A percentile compares a stretch with the other conserved stretches of the same genome.
phyloP scores from a whole-genome alignment of 1,140 invertebrate species.

The Gryllus bimaculatus region DNA sequence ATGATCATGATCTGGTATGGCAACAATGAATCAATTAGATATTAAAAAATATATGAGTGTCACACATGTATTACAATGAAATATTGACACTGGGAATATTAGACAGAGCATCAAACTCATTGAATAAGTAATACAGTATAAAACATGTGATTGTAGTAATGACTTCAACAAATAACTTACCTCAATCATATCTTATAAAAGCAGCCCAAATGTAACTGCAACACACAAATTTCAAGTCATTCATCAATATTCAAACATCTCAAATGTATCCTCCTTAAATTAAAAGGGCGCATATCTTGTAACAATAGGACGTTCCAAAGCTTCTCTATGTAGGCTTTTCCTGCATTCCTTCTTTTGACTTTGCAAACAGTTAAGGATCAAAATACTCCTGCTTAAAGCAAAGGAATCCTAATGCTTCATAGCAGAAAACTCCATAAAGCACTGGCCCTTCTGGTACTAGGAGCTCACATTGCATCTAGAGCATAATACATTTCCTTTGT shows the following conservation, averaged over 20 bases:
- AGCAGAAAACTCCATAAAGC: not conserved
- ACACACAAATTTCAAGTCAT: not conserved
- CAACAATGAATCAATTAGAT: not conserved
- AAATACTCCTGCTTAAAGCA: not conserved
- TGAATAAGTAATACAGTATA: not conserved
- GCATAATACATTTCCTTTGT: conserved; percentile 82
- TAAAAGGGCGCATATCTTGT: not conserved
- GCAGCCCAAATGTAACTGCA: not conserved
- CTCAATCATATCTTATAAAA: conserved; percentile 6
- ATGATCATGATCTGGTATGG: not conserved
- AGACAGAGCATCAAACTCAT: not conserved
- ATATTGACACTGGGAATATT: not conserved
- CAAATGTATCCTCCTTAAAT: not conserved
- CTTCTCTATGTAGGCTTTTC: not conserved
- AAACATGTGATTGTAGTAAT: not conserved
- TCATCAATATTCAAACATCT: not conserved
- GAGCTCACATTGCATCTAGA: conserved; percentile 43
- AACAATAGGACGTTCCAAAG: not conserved
- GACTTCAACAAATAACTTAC: not conserved
- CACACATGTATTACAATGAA: not conserved
- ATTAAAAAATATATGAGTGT: not conserved
- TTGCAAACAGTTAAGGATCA: not conserved
- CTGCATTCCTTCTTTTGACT: not conserved
- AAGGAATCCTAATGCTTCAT: not conserved
- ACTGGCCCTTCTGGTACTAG: not conserved